Evolutionary conservation across 2,888 invertebrate genomes (phyloP).

Genomic region (Mesodorylaimus sp.): DNA sequence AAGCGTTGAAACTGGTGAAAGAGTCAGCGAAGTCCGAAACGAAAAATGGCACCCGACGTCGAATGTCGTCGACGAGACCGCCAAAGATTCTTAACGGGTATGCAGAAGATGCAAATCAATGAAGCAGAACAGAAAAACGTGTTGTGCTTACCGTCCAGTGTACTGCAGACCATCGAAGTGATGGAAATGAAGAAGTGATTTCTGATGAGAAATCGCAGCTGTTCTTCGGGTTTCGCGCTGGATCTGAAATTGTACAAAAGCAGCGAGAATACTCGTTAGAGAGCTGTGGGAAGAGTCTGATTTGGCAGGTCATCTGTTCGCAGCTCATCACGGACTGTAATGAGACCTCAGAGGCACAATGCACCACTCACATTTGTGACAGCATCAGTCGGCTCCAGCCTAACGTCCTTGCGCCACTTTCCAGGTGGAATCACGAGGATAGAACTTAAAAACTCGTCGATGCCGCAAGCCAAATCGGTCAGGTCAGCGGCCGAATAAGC

Average conservation of each 20-base stretch:
- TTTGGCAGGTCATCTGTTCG: no score
- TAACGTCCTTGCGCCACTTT: slow-evolving; percentile 28
- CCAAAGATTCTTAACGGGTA: slow-evolving; percentile 50
- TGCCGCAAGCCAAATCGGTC: slow-evolving; percentile 69
- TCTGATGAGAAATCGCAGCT: no score
- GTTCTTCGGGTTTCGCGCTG: no score
- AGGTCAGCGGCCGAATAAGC: slow-evolving; percentile 68
- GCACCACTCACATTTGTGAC: no score
- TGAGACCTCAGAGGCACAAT: no score
- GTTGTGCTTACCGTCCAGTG: neutral
- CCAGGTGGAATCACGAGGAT: slow-evolving; percentile 34
- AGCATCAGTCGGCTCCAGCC: slow-evolving; percentile 22
- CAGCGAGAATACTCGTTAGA: no score
- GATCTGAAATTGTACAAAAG: no score
- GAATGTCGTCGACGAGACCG: slow-evolving; percentile 68
- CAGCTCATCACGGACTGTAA: no score
- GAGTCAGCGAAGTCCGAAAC: slow-evolving; percentile 70
- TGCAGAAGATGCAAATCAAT: neutral
- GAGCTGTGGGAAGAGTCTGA: no score
- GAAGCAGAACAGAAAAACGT: neutral
- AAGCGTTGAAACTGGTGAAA: slow-evolving; percentile 32
- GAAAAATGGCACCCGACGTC: slow-evolving; percentile 63
- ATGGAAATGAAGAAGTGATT: no score
- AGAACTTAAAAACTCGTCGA: slow-evolving; percentile 73
- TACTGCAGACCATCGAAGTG: neutral